phyloP scores from a whole-genome alignment of 2,797 vertebrate genomes.

The Ctenopoma multispine region DNA sequence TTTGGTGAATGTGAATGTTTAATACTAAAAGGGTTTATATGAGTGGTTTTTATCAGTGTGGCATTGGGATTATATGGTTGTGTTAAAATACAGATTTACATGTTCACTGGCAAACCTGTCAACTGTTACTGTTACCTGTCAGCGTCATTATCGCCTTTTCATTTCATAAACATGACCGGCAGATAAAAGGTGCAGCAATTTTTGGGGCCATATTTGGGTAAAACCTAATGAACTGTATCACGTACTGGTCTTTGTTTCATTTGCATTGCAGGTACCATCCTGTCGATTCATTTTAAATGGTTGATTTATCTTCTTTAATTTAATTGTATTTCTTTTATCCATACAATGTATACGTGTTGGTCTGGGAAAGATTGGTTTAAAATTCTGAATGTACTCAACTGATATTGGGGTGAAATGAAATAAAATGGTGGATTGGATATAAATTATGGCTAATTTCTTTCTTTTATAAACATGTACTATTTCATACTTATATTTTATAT shows the following conservation, averaged over 20 bases:
- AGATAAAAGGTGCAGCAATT: slow-evolving; percentile 53
- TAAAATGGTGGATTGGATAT: slow-evolving; percentile 78
- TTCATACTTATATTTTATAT: too few relatives aligned
- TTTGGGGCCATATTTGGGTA: slow-evolving; percentile 52
- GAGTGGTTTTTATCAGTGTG: slow-evolving; percentile 57
- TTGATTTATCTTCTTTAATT: slow-evolving; percentile 59
- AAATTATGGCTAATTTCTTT: slow-evolving; percentile 21
- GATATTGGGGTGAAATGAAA: slow-evolving; percentile 68
- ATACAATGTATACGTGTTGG: slow-evolving; percentile 62
- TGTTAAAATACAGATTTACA: slow-evolving; percentile 43
- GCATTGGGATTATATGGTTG: slow-evolving; percentile 38
- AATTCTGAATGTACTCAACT: slow-evolving; percentile 73
- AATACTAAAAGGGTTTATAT: slow-evolving; percentile 71
- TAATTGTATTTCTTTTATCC: slow-evolving; percentile 48
- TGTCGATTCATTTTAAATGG: slow-evolving; percentile 33
- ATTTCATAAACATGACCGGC: slow-evolving; percentile 28
- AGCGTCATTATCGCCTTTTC: slow-evolving; percentile 26
- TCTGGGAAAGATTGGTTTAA: slow-evolving; percentile 57
- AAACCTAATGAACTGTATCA: slow-evolving; percentile 32
- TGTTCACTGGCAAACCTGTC: slow-evolving; percentile 30
- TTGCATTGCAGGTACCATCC: slow-evolving; percentile 40
- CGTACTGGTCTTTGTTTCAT: slow-evolving; percentile 44
- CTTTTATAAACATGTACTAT: not conserved
- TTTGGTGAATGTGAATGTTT: slow-evolving; percentile 73
- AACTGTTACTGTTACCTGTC: slow-evolving; percentile 27